These are phyloP conservation scores for Leptodactylus fallax DNA, from an alignment of 2,797 vertebrate species.

Conservation along the genomic window DNA sequence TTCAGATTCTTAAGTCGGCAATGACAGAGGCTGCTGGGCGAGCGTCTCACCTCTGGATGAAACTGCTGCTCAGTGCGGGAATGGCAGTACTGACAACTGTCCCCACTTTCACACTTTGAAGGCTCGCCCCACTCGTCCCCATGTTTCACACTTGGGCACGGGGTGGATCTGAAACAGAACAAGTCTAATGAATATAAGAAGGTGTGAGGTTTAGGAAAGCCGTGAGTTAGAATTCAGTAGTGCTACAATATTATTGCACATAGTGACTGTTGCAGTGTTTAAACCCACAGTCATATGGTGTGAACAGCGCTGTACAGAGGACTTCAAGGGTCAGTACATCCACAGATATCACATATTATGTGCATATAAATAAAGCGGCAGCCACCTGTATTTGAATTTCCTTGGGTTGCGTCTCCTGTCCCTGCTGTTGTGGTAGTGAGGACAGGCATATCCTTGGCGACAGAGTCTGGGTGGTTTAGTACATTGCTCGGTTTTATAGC, in stretches of 20 bases:
- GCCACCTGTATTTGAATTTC: constrained; percentile 90
- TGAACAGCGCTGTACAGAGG: background rate
- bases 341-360: background rate
- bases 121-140: constrained; percentile 96
- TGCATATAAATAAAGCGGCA: background rate
- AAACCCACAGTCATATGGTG: background rate
- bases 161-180: constrained; percentile 82
- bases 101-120: constrained; percentile 88
- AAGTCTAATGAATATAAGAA: background rate
- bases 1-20: background rate
- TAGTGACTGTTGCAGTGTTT: too few relatives aligned
- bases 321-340: background rate
- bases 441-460: constrained; percentile 94
- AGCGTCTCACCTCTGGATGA: constrained; percentile 88
- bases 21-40: background rate
- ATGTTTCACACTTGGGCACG: constrained; percentile 91
- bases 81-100: constrained; percentile 91
- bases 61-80: constrained; percentile 96
- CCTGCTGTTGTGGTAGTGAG: constrained; percentile 92
- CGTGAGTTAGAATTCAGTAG: too few relatives aligned
- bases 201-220: too few relatives aligned
- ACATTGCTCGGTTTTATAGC: constrained; percentile 95
- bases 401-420: constrained; percentile 90
- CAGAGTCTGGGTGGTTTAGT: constrained; percentile 92
- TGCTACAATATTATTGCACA: too few relatives aligned